phyloP scores from a whole-genome alignment of 2,888 invertebrate genomes.

The Spisula subtruncata region DNA sequence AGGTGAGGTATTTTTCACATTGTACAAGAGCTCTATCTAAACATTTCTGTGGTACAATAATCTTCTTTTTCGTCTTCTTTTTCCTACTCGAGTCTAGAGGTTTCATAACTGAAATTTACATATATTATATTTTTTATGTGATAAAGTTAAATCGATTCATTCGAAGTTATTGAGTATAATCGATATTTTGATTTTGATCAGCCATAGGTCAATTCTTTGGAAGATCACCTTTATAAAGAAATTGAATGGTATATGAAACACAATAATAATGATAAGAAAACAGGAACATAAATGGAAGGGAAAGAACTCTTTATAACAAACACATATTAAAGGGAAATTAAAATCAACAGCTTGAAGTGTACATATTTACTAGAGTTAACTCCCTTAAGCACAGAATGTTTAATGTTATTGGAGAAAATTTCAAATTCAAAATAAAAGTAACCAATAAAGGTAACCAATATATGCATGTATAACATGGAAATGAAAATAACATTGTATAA shows the following conservation, averaged over 20 bases:
- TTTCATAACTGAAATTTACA: slow-evolving; percentile 66
- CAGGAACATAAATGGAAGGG: background rate
- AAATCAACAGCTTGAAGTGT: background rate
- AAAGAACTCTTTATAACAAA: background rate
- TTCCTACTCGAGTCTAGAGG: slow-evolving; percentile 65
- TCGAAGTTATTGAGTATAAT: too few species aligned
- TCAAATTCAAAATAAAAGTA: too few species aligned
- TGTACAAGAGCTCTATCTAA: slow-evolving; percentile 94
- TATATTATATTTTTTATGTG: too few species aligned
- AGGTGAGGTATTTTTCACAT: slow-evolving; percentile 92
- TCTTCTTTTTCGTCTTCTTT: slow-evolving; percentile 78
- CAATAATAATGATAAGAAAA: background rate
- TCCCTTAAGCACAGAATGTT: background rate
- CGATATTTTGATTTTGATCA: too few species aligned
- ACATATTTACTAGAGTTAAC: background rate
- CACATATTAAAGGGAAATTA: too few species aligned
- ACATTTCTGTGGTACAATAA: slow-evolving; percentile 91
- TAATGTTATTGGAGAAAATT: too few species aligned
- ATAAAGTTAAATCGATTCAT: background rate
- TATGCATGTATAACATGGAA: too few species aligned
- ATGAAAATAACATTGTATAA: too few species aligned
- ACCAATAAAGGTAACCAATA: too few species aligned
- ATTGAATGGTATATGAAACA: background rate
- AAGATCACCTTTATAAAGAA: too few species aligned
- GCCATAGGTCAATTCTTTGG: too few species aligned